These are phyloP conservation scores for Rapana venosa DNA, from an alignment of 2,888 invertebrate genomes.

Conservation along the genomic window DNA sequence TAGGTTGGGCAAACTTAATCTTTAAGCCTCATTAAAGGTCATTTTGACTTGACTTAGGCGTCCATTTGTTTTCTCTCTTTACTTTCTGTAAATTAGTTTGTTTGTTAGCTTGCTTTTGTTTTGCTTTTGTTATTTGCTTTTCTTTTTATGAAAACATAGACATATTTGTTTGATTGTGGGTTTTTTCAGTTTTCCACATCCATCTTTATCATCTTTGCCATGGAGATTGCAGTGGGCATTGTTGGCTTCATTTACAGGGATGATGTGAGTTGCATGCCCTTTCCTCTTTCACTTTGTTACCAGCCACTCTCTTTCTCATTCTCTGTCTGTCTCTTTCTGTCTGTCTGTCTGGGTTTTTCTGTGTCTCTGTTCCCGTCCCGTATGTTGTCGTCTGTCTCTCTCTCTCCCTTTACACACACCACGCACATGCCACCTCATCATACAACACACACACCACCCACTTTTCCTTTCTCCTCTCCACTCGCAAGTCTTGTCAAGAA, in stretches of 20 bases:
- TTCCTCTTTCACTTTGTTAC: neutral
- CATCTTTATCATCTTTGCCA: constrained; percentile 86
- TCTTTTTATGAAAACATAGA: no score
- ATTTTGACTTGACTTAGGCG: no score
- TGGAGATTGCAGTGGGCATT: constrained; percentile 87
- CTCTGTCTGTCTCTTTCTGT: neutral
- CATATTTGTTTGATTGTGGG: neutral
- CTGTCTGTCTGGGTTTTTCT: neutral
- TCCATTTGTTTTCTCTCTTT: no score
- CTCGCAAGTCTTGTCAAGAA: no score
- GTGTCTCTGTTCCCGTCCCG: neutral
- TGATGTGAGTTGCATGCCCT: constrained; percentile 80
- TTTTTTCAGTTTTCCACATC: constrained; percentile 86
- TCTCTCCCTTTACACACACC: no score
- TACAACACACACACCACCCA: no score
- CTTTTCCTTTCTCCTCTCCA: no score
- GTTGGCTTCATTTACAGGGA: constrained; percentile 88
- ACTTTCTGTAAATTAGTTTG: neutral
- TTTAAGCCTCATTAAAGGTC: no score
- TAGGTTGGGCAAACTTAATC: no score
- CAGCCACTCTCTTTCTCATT: neutral
- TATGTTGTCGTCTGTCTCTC: neutral
- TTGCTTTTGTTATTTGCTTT: neutral
- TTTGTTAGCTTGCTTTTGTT: neutral
- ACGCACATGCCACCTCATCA: no score